Conservation (phyloP, 2,113 vertebrate genomes). For the Eudorcas thomsonii region DNA sequence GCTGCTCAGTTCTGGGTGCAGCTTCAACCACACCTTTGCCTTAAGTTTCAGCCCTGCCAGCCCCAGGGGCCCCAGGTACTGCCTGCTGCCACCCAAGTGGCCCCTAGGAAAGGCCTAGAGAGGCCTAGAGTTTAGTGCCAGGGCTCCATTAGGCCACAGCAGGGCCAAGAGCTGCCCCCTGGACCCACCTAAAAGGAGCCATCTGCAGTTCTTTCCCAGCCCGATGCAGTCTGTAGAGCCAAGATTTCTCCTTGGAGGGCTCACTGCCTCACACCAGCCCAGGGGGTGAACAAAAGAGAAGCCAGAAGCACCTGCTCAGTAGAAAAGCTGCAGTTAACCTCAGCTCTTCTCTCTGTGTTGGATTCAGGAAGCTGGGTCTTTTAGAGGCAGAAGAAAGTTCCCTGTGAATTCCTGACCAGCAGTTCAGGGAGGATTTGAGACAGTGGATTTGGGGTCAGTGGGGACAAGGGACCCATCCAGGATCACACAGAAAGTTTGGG, state of each 20-base stretch:
- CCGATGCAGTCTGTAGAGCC: background rate
- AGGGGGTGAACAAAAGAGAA: rapidly evolving
- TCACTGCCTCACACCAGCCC: background rate
- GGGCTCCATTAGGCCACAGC: background rate
- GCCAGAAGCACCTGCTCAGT: background rate
- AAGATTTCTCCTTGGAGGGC: background rate
- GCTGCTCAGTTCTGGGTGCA: too few species aligned
- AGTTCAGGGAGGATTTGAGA: background rate
- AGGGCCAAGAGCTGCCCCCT: background rate
- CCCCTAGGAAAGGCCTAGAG: background rate
- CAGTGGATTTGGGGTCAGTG: too few species aligned
- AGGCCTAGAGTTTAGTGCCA: background rate
- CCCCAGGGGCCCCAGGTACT: rapidly evolving
- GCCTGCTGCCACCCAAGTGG: background rate
- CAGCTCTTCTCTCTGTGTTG: background rate
- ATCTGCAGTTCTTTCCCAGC: too few species aligned
- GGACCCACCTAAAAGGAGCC: rapidly evolving
- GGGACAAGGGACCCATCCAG: background rate
- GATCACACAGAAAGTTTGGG: background rate
- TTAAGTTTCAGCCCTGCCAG: background rate
- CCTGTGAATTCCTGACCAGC: background rate
- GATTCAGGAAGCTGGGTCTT: background rate
- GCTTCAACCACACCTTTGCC: background rate
- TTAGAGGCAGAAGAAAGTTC: background rate
- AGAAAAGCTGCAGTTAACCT: background rate